Evolutionary conservation across 2,797 vertebrate genomes (phyloP).

Genomic region (Pogoniulus pusillus): DNA sequence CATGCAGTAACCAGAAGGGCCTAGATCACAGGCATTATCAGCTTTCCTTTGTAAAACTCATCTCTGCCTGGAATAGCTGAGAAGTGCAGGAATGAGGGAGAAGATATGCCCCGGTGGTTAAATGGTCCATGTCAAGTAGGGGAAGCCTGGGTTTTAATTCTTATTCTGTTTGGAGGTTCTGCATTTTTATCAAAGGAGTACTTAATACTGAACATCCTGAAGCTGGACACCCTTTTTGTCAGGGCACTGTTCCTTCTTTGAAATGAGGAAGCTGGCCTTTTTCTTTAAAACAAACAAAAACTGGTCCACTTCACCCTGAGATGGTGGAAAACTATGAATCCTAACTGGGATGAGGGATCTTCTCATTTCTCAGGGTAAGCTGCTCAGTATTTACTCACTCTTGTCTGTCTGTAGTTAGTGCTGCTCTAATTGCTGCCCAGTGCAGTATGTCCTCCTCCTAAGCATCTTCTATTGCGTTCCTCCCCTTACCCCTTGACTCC

Average conservation of each 20-base stretch:
- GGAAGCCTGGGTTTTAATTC: background rate
- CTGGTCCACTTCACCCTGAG: background rate
- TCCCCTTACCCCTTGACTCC: background rate
- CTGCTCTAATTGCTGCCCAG: background rate
- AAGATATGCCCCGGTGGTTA: background rate
- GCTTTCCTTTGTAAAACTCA: background rate
- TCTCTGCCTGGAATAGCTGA: background rate
- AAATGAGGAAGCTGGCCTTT: background rate
- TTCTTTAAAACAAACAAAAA: background rate
- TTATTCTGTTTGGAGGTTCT: background rate
- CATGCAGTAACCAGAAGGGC: background rate
- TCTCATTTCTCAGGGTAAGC: background rate
- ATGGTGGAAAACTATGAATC: background rate
- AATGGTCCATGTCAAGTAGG: background rate
- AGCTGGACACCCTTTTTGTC: background rate
- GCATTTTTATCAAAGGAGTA: background rate
- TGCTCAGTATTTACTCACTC: background rate
- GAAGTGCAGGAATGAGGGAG: background rate
- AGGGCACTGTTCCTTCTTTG: background rate
- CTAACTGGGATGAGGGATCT: background rate
- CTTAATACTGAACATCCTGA: background rate
- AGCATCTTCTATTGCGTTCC: background rate
- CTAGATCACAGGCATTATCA: background rate
- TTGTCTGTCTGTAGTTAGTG: background rate
- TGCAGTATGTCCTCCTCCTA: background rate